Evolutionary conservation across 1,140 invertebrate species (phyloP).

Genomic region (Diplogasteroides magnus): DNA sequence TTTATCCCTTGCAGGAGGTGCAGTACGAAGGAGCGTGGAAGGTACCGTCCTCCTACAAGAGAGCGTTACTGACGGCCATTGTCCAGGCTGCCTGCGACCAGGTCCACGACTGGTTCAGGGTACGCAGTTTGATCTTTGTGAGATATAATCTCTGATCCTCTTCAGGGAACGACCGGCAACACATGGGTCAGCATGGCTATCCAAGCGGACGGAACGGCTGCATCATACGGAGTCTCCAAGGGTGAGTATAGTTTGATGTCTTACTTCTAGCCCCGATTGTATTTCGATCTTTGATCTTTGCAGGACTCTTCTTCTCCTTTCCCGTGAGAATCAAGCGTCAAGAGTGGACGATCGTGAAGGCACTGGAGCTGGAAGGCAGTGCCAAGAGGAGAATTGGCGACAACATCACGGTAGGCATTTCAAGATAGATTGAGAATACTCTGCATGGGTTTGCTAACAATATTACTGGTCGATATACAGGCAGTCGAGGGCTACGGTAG

Average conservation of each 20-base stretch:
- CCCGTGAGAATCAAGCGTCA: slow-evolving; percentile 67
- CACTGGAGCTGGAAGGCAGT: slow-evolving; percentile 75
- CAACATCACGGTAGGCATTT: slow-evolving; percentile 67
- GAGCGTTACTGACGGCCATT: no score
- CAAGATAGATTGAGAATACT: no score
- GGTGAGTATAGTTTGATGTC: no score
- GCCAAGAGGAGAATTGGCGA: slow-evolving; percentile 73
- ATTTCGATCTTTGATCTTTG: background rate
- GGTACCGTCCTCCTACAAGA: slow-evolving; percentile 93
- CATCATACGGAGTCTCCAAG: slow-evolving; percentile 64
- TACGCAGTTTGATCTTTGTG: background rate
- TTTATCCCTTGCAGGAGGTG: slow-evolving; percentile 67
- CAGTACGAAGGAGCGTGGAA: slow-evolving; percentile 95
- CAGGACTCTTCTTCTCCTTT: slow-evolving; percentile 68
- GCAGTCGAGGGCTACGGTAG: no score
- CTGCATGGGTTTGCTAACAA: no score
- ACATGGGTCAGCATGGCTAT: slow-evolving; percentile 92
- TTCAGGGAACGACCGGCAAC: background rate
- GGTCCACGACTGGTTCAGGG: slow-evolving; percentile 78
- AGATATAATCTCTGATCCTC: background rate
- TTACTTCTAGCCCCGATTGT: slow-evolving; percentile 5
- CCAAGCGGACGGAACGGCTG: slow-evolving; percentile 88
- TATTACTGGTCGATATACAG: no score
- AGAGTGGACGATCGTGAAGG: slow-evolving; percentile 81
- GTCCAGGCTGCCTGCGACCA: slow-evolving; percentile 97